phyloP scores from a whole-genome alignment of 1,140 invertebrate species.

The Magallana gigas region DNA sequence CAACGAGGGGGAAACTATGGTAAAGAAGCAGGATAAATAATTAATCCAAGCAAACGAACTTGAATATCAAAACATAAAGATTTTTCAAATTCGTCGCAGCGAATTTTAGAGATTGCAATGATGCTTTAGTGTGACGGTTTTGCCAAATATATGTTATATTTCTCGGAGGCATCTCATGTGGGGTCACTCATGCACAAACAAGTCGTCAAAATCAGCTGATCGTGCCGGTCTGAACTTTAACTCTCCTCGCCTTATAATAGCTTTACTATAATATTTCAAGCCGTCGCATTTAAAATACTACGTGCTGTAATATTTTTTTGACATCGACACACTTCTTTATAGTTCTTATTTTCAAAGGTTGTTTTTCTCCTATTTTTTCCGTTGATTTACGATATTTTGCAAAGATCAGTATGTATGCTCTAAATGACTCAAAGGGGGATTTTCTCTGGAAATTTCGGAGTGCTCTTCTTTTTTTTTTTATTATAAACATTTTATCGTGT shows the following conservation, averaged over 20 bases:
- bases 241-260: too few relatives aligned
- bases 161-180: background rate
- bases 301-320: background rate
- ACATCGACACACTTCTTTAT: background rate
- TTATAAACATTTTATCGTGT: background rate
- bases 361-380: background rate
- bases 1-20: background rate
- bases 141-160: background rate
- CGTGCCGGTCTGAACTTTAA: background rate
- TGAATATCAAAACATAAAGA: too few relatives aligned
- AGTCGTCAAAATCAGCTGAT: conserved; percentile 22
- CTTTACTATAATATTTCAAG: background rate
- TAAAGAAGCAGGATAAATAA: too few relatives aligned
- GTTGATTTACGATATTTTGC: background rate
- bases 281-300: background rate
- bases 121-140: background rate
- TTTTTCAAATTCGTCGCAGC: background rate
- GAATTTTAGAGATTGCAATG: background rate
- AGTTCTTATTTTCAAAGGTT: background rate
- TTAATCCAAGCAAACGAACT: too few relatives aligned
- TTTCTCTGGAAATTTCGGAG: background rate
- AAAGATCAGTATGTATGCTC: background rate
- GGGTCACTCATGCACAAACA: conserved; percentile 14
- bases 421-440: background rate
- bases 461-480: background rate